Evolutionary conservation across 2,888 invertebrate genomes (phyloP).

Genomic region (Folsomia manolachei): DNA sequence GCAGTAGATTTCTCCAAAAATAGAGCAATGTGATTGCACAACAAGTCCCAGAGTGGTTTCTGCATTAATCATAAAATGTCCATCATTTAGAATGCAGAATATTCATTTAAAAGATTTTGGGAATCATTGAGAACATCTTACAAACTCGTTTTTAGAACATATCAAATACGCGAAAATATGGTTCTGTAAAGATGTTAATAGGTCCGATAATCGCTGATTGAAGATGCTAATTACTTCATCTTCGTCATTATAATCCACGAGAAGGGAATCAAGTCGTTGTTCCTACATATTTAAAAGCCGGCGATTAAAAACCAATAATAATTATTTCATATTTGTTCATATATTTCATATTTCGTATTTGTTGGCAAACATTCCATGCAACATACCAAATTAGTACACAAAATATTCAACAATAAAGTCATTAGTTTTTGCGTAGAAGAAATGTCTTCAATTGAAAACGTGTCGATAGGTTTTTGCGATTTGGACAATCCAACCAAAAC

Average conservation of each 20-base stretch:
- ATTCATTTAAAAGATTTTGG: too few species aligned
- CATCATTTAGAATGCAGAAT: too few species aligned
- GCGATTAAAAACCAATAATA: not conserved
- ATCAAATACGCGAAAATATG: slow-evolving; percentile 61
- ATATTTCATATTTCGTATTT: too few species aligned
- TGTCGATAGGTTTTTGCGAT: slow-evolving; percentile 34
- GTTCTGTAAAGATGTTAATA: slow-evolving; percentile 62
- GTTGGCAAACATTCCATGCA: not conserved
- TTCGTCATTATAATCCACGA: not conserved
- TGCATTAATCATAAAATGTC: not conserved
- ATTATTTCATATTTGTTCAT: not conserved
- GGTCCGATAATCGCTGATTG: slow-evolving; percentile 54
- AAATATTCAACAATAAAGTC: slow-evolving; percentile 39
- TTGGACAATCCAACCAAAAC: slow-evolving; percentile 58
- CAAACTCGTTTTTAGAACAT: slow-evolving; percentile 21
- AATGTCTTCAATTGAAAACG: slow-evolving; percentile 39
- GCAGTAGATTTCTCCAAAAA: slow-evolving; percentile 20
- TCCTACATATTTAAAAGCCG: not conserved
- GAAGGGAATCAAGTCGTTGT: slow-evolving; percentile 1
- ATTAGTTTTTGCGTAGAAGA: slow-evolving; percentile 41
- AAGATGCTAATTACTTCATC: slow-evolving; percentile 33
- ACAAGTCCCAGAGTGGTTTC: not conserved
- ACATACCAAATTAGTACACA: slow-evolving; percentile 37
- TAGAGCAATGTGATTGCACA: slow-evolving; percentile 11
- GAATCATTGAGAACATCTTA: too few species aligned